Evolutionary conservation across 2,797 vertebrate genomes (phyloP), one percentile per base, ranked within the genome.

Genomic region (Merluccius polli): DNA sequence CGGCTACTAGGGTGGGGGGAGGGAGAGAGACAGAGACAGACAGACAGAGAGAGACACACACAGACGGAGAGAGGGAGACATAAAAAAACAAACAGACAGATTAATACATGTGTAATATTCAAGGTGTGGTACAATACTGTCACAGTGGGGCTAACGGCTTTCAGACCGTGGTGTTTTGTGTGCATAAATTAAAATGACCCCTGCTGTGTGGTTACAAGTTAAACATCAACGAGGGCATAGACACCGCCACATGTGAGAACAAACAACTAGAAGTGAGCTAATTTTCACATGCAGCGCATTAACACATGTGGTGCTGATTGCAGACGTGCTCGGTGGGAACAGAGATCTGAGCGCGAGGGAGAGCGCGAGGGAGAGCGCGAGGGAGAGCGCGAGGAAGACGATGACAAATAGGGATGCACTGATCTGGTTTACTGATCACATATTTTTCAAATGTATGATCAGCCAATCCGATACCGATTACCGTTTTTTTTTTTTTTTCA

Each of bases 1-100:
- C 94, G 94, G 83, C 94, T 95, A 87, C 95, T 96, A 84, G 31
- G 77, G 81, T n/a, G 69, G 6, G 32, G 27, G 0, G 9, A 74
- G 30, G 74, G 18, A 68, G 11, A 75, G 65, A 76, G 0, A 0
- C 38, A 12, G 27, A 65, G n/a, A 65, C 1, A 27, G 0, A 63
- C 7, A 24, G 52, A 48, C 13, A 48, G 41, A 48, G 13, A 18
- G 41, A 48, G 41, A 48, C 1, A 59, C 11, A 59, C 52, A 59
- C 1, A 59, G 44, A 18, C 18, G 4, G 16, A 48, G 41, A 35
- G 33, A n/a, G n/a, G 10, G 35, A 10, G 35, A 36, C 35, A 36
- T 2, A n/a, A n/a, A n/a, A n/a, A n/a, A n/a, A 4, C 21, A 59
- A 21, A 63, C 59, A 27, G n/a, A 63, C 59, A 27, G 24, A 27